Percentiles rank a stretch among this genome's conserved stretches.
Evolutionary conservation across 2,888 invertebrate genomes (phyloP).

Genomic region (Orthonevra nobilis): DNA sequence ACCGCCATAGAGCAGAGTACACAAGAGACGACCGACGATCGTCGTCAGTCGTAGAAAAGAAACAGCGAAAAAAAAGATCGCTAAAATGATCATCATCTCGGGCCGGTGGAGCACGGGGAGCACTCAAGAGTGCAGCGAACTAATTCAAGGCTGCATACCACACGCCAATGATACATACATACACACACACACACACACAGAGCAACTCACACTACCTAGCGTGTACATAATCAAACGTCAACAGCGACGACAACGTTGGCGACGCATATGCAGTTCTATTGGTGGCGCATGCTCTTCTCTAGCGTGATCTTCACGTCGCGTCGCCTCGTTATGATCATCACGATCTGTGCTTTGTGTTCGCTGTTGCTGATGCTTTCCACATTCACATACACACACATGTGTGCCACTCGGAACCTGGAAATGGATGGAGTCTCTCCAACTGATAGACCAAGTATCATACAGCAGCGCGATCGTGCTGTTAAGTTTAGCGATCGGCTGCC

Average conservation of each 20-base stretch:
- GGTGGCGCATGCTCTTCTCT: constrained; percentile 67
- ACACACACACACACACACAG: constrained; percentile 41
- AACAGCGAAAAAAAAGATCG: constrained; percentile 7
- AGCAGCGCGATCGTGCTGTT: constrained; percentile 45
- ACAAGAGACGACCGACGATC: constrained; percentile 9
- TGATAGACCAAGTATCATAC: constrained; percentile 15
- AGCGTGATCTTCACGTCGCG: constrained; percentile 45
- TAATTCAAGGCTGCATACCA: constrained; percentile 81
- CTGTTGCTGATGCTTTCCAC: background rate
- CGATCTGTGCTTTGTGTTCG: constrained; percentile 43
- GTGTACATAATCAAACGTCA: no score
- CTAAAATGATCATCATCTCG: constrained; percentile 51
- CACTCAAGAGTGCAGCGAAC: constrained; percentile 80
- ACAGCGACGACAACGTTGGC: constrained; percentile 10
- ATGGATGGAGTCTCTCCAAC: constrained; percentile 16
- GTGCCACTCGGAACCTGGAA: background rate
- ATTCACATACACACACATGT: background rate
- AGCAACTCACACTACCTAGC: no score
- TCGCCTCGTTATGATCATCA: constrained; percentile 37
- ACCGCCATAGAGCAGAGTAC: constrained; percentile 45
- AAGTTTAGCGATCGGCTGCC: constrained; percentile 25
- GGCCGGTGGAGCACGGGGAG: constrained; percentile 48
- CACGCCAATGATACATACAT: constrained; percentile 72
- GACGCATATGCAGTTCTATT: constrained; percentile 65
- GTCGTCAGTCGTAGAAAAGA: constrained; percentile 39